phyloP scores from a whole-genome alignment of 2,113 vertebrate genomes.

The Acanthochromis polyacanthus region DNA sequence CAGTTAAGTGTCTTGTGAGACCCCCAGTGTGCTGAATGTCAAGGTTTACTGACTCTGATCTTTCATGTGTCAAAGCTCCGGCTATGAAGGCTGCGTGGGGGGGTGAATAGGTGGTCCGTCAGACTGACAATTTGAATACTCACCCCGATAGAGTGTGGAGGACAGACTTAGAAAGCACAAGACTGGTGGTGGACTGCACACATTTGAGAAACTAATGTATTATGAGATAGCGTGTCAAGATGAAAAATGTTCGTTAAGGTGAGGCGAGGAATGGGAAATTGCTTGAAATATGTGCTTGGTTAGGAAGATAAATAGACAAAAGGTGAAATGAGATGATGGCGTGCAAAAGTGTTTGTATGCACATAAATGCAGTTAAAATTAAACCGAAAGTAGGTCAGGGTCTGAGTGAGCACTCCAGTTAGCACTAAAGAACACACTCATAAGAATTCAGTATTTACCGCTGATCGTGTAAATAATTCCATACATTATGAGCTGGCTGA shows the following conservation, averaged over 20 bases:
- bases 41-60: constrained; percentile 51
- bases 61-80: constrained; percentile 57
- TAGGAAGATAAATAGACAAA: constrained; percentile 44
- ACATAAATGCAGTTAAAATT: constrained; percentile 16
- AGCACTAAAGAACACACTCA: background rate
- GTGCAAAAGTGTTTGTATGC: background rate
- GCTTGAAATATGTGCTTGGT: constrained; percentile 41
- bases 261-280: constrained; percentile 57
- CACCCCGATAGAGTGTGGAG: constrained; percentile 23
- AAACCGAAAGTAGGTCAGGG: constrained; percentile 15
- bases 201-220: constrained; percentile 45
- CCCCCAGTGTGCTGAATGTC: constrained; percentile 50
- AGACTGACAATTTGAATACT: constrained; percentile 48
- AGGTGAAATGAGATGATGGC: constrained; percentile 24
- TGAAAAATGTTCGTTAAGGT: constrained; percentile 67
- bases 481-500: constrained; percentile 13
- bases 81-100: constrained; percentile 36
- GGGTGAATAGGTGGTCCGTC: constrained; percentile 59
- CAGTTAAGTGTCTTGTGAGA: constrained; percentile 46
- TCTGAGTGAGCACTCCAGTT: constrained; percentile 16
- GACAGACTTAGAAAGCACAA: constrained; percentile 30
- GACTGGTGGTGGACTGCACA: constrained; percentile 54
- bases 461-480: constrained; percentile 23
- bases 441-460: background rate
- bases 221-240: constrained; percentile 47